phyloP scores from a whole-genome alignment of 1,140 invertebrate genomes.

The Panagrolaimus sp. region DNA sequence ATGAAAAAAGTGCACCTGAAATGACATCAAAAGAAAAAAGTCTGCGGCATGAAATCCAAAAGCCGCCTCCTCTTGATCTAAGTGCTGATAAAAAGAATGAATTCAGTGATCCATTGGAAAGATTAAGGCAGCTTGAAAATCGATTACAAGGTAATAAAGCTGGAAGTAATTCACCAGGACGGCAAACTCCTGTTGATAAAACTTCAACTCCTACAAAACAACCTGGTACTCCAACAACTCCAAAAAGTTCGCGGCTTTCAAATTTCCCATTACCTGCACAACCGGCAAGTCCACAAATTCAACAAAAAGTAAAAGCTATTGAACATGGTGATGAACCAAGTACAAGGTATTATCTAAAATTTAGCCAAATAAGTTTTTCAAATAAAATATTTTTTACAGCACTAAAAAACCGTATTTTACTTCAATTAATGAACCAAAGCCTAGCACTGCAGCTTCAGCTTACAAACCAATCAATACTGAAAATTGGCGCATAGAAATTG shows the following conservation, averaged over 20 bases:
- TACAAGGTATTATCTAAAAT: not conserved
- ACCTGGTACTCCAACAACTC: slow-evolving; percentile 22
- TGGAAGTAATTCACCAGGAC: slow-evolving; percentile 13
- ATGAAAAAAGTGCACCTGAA: slow-evolving; percentile 29
- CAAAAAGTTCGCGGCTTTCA: slow-evolving; percentile 16
- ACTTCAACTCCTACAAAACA: not conserved
- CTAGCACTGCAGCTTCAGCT: not conserved
- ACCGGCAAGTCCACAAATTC: slow-evolving; percentile 7
- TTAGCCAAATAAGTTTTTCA: not conserved
- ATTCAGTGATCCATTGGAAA: slow-evolving; percentile 54
- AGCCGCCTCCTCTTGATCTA: slow-evolving; percentile 16
- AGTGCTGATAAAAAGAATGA: slow-evolving; percentile 22
- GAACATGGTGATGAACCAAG: not conserved
- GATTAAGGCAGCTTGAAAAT: slow-evolving; percentile 50
- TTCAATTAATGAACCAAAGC: slow-evolving; percentile 12
- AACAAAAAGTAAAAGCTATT: slow-evolving; percentile 11
- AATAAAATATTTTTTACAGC: not conserved
- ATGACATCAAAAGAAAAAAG: slow-evolving; percentile 51
- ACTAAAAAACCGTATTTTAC: slow-evolving; percentile 19
- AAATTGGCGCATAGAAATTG: slow-evolving; percentile 47
- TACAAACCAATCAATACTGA: slow-evolving; percentile 11
- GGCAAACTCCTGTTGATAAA: slow-evolving; percentile 13
- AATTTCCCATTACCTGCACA: slow-evolving; percentile 10
- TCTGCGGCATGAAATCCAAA: slow-evolving; percentile 28
- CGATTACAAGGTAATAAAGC: slow-evolving; percentile 28